These are phyloP conservation scores for Elegia similella DNA, from an alignment of 2,888 invertebrate species.

Conservation along the genomic window DNA sequence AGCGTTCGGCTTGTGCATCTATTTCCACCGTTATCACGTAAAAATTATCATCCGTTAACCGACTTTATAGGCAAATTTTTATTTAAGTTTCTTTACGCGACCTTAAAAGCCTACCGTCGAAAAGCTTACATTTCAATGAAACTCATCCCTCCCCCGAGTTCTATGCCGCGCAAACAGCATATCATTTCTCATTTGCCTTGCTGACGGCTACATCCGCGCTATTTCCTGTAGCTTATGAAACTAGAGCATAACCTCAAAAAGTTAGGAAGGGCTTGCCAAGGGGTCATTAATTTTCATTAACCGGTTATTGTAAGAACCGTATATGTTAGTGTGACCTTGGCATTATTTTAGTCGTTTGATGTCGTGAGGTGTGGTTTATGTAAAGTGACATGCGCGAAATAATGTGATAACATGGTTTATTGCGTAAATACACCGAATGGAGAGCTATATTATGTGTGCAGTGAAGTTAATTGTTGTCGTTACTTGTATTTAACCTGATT, in stretches of 20 bases:
- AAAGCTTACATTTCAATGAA: too few relatives aligned
- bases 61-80: too few relatives aligned
- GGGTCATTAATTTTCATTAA: constrained; percentile 7
- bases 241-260: constrained; percentile 8
- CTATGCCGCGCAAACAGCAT: too few relatives aligned
- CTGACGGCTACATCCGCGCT: neutral
- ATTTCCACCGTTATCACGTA: too few relatives aligned
- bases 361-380: constrained; percentile 7
- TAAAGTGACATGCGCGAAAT: neutral
- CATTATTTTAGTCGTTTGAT: constrained; percentile 2
- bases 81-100: too few relatives aligned
- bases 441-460: too few relatives aligned
- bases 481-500: too few relatives aligned
- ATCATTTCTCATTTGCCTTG: neutral
- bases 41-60: too few relatives aligned
- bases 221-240: constrained; percentile 6
- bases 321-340: neutral
- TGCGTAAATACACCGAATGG: neutral
- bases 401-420: neutral
- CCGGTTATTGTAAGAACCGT: neutral
- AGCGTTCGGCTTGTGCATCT: too few relatives aligned
- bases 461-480: too few relatives aligned
- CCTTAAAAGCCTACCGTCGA: too few relatives aligned
- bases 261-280: neutral
- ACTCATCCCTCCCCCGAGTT: too few relatives aligned